Conservation (phyloP, 2,888 invertebrate genomes). For the Nebria salina region DNA sequence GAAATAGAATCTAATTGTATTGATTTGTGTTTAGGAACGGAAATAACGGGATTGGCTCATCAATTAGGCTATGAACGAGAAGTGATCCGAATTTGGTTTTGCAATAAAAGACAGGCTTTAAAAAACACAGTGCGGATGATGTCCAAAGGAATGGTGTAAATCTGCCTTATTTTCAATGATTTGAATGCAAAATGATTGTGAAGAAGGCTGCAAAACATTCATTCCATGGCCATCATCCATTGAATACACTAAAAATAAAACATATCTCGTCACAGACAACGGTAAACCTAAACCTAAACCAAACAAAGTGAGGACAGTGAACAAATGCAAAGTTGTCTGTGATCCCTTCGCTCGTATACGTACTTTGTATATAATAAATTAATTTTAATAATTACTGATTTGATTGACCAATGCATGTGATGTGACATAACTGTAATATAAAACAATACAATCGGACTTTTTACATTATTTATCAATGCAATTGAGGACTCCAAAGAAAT, state of each 20-base stretch:
- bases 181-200: background rate
- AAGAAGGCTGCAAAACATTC: background rate
- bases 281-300: constrained; percentile 4
- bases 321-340: constrained; percentile 34
- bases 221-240: constrained; percentile 61
- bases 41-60: constrained; percentile 95
- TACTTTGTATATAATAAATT: constrained; percentile 38
- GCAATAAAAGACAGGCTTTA: constrained; percentile 96
- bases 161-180: constrained; percentile 50
- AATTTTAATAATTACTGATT: constrained; percentile 28
- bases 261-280: constrained; percentile 46
- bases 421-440: constrained; percentile 44
- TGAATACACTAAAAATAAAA: constrained; percentile 58
- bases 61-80: constrained; percentile 97
- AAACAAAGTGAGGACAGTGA: constrained; percentile 9
- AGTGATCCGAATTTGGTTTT: constrained; percentile 99
- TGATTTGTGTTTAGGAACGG: constrained; percentile 75
- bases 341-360: constrained; percentile 45
- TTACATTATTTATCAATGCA: background rate
- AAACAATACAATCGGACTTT: constrained; percentile 28
- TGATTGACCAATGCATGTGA: constrained; percentile 47
- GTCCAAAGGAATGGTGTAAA: constrained; percentile 84
- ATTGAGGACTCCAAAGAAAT: background rate
- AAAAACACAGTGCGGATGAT: constrained; percentile 98
- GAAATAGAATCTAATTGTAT: too few relatives aligned